Percentiles rank a stretch among this genome's conserved stretches.
These are phyloP conservation scores for Pangasianodon hypophthalmus DNA, from an alignment of 2,113 vertebrate species.

Conservation along the genomic window DNA sequence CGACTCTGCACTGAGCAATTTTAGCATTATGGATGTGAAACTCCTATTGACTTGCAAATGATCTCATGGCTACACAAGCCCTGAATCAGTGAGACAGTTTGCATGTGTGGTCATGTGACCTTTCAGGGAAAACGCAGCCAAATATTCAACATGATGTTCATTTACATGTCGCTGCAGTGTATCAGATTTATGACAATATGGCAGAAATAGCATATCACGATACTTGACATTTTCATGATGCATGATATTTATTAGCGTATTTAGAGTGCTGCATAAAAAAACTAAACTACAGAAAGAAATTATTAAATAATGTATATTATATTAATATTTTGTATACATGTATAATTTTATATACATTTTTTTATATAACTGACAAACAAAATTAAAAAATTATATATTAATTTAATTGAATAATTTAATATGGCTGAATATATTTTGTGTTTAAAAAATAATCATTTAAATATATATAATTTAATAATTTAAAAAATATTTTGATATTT, in stretches of 20 bases:
- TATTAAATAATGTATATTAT: background rate
- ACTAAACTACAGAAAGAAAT: background rate
- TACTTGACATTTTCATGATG: background rate
- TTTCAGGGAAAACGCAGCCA: background rate
- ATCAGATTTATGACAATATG: background rate
- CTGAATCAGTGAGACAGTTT: background rate
- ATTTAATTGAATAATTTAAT: background rate
- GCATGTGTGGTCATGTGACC: background rate
- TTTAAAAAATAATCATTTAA: too few relatives aligned
- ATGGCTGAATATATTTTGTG: too few relatives aligned
- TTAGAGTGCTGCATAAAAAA: background rate
- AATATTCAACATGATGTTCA: background rate
- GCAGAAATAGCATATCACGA: background rate
- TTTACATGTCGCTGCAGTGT: background rate
- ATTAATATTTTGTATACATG: background rate
- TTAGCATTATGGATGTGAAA: too few relatives aligned
- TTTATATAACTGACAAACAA: background rate
- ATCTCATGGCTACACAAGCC: too few relatives aligned
- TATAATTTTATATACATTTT: background rate
- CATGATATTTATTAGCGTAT: background rate
- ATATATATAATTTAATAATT: background rate
- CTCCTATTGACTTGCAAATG: conserved; percentile 6
- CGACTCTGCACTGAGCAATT: background rate
- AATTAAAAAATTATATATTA: background rate
- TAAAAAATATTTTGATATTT: background rate